These are phyloP conservation scores for Ctenoplectra terminalis DNA, from an alignment of 1,140 invertebrate species.

Conservation along the genomic window DNA sequence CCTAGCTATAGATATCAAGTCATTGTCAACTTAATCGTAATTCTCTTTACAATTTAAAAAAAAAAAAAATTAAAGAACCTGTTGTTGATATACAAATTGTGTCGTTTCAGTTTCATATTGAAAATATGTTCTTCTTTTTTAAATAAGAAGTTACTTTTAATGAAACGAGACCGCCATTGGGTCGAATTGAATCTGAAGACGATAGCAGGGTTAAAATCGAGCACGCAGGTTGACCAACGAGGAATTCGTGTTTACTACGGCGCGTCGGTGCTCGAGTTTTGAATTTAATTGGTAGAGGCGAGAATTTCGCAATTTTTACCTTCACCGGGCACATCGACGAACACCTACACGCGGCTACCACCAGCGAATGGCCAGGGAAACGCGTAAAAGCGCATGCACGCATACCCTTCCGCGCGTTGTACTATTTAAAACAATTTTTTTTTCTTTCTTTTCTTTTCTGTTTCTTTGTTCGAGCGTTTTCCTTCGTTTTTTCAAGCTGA, in stretches of 20 bases:
- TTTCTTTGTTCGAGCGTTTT: neutral
- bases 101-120: no score
- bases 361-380: conserved; percentile 25
- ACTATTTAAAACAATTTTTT: conserved; percentile 10
- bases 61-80: no score
- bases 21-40: no score
- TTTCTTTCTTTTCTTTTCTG: neutral
- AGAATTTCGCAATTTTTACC: conserved; percentile 63
- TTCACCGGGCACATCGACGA: conserved; percentile 44
- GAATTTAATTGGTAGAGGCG: conserved; percentile 62
- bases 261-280: conserved; percentile 55
- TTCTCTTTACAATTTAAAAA: no score
- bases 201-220: neutral
- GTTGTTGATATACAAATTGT: no score
- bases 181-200: no score
- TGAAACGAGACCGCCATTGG: no score
- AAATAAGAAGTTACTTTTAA: no score
- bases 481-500: neutral
- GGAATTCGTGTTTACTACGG: conserved; percentile 36
- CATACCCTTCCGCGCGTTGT: neutral
- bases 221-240: conserved; percentile 46
- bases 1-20: no score
- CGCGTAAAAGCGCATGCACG: conserved; percentile 21
- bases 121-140: no score
- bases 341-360: neutral